Evolutionary conservation across 2,888 invertebrate species (phyloP), one percentile per base, ranked within the genome.

Genomic region (Cryptocephalus moraei): DNA sequence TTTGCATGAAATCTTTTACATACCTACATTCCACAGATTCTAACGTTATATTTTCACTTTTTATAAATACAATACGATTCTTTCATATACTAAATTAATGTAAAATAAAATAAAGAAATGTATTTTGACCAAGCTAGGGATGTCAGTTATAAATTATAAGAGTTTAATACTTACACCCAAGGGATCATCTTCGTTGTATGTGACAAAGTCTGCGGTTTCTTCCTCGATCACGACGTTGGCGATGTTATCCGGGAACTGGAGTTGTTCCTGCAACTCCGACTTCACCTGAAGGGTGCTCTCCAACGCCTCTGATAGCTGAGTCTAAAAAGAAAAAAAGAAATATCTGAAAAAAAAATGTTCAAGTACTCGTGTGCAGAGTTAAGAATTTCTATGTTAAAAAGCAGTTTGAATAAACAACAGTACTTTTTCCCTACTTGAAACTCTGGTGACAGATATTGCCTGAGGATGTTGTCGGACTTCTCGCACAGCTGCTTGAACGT

Each of bases 401-500:
- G 4, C 4, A 11, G 4, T 36, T 36, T 36, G n/a, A 11, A 36
- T 4, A 6, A 11, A 36, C 6, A 36, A 11, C 36, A 6, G 12
- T 36, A 36, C 12, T 2, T 36, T 4, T 36, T 36, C 11, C 12
- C 6, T 64, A 72, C 71, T 62, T 72, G 72, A 62, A 72, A 73
- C 56, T 72, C 71, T 12, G 65, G 59, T 41, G 65, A 67, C 12
- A 70, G 52, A 51, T 69, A 73, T 47, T 68, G 64, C 36, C 67
- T 62, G 36, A 74, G 59, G 41, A 69, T 71, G 41, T 58, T 60
- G 52, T 74, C 73, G 0, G 74, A 72, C 56, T 69, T 71, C 61
- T 73, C 73, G 53, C 74, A 74, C 55, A 70, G 66, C 54, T 73
- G 70, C 57, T 73, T 74, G 54, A 75, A 75, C 22, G 74, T 71